Base-by-base conservation (phyloP, 2,888 invertebrate genomes). In the Mylabris sibirica region DNA sequence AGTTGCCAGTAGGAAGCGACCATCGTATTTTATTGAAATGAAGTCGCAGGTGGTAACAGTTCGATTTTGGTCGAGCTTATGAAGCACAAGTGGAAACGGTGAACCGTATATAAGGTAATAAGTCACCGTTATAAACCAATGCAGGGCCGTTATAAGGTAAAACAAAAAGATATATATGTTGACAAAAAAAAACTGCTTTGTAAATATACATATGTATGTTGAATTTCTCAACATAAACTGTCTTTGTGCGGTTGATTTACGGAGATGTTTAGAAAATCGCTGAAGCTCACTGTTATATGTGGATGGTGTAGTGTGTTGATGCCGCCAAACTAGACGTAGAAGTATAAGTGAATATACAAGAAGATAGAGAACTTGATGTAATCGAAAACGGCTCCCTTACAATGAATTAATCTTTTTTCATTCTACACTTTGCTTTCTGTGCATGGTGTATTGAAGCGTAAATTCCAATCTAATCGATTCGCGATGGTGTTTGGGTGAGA, bases 21-120 rank as follows among this genome's bases (percentile, higher is more conserved):
- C 76, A 76, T 78, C 80, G 78, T 82, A 81, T 81, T 82, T 81
- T 81, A 81, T 81, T 80, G 81, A 81, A 81, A 81, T 81, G 81
- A 81, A 81, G 81, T 81, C 80, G 81, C 82, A 82, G 81, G 81
- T 82, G 81, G 78, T 76, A 73, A 67, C 69, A 22, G 77, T 78
- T 78, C 77, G 77, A 78, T 77, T 78, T 53, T 74, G 75, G 75
- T 68, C 66, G 68, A 72, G 74, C 75, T 79, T 78, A 78, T 79
- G 77, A 78, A 53, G 53, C 53, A 53, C 22, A 22, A 53, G 20
- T 12, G 9, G 49, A 49, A 49, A 49, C 49, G 49, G 17, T 9
- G 2, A 49, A 49, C 22, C 6, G 20, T 49, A 49, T 49, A 24
- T 24, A 24, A 22, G 70, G 81, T 79, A 79, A 80, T 81, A 81